Conservation (phyloP, 2,113 vertebrate genomes). For the Paraplagusia blochii region DNA sequence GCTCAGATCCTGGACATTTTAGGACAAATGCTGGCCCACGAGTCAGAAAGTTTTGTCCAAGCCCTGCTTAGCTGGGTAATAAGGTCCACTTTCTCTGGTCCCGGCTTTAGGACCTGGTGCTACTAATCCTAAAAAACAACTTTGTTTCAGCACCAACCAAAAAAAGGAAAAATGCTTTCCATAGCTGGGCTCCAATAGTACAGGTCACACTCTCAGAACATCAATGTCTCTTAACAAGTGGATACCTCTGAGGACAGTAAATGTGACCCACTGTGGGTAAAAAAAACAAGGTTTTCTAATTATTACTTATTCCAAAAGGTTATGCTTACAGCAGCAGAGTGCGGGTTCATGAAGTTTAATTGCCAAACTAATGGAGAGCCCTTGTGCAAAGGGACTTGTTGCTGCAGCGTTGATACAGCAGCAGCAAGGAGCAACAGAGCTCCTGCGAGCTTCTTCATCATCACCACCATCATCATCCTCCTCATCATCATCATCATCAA, state of each 20-base stretch:
- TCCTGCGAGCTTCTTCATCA: constrained; percentile 50
- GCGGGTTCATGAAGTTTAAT: constrained; percentile 39
- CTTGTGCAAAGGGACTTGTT: constrained; percentile 52
- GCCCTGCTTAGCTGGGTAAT: no score
- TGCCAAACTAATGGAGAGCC: constrained; percentile 36
- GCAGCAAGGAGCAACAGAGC: constrained; percentile 52
- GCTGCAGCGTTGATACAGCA: constrained; percentile 62
- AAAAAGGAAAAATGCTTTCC: constrained; percentile 4
- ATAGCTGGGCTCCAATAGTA: constrained; percentile 1
- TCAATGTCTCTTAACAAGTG: constrained; percentile 12
- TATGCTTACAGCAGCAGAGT: constrained; percentile 28
- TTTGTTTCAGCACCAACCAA: constrained; percentile 2
- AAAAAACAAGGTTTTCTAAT: constrained; percentile 29
- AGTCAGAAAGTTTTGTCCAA: no score
- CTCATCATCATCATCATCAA: constrained; percentile 59
- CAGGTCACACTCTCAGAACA: constrained; percentile 18
- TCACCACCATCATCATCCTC: constrained; percentile 59
- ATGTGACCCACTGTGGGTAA: constrained; percentile 34
- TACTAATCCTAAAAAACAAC: not conserved
- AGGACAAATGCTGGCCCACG: no score
- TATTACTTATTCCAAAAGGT: constrained; percentile 34
- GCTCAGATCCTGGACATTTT: no score
- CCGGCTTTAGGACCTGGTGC: no score
- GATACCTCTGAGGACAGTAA: constrained; percentile 9
- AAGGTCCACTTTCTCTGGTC: no score